phyloP scores from a whole-genome alignment of 1,140 invertebrate species.

The Drosophila grimshawi region DNA sequence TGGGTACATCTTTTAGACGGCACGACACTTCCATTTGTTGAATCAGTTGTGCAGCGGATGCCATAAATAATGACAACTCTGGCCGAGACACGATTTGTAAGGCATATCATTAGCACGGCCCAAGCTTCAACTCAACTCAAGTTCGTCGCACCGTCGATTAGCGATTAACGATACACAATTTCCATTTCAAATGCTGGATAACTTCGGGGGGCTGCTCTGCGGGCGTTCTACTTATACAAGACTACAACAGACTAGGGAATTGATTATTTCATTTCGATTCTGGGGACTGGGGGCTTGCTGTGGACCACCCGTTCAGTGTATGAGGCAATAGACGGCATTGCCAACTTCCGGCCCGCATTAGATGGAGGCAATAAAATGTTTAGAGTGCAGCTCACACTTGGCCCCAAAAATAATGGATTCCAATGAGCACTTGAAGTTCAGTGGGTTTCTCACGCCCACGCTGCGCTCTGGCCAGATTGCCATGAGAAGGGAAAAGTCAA shows the following conservation, averaged over 20 bases:
- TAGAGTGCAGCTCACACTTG: conserved; percentile 3
- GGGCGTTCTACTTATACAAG: neutral
- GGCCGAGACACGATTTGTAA: conserved; percentile 9
- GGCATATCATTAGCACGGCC: conserved; percentile 31
- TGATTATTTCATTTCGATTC: conserved; percentile 39
- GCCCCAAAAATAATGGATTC: conserved; percentile 13
- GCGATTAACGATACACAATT: conserved; percentile 23
- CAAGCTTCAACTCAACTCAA: neutral
- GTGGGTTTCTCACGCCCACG: conserved; percentile 76
- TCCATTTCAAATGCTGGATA: conserved; percentile 6
- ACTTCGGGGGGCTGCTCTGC: conserved; percentile 60
- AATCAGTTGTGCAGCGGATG: conserved; percentile 36
- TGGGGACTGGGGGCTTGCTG: neutral
- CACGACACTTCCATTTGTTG: neutral
- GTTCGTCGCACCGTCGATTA: conserved; percentile 5
- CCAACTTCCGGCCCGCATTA: conserved; percentile 60
- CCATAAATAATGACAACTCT: conserved; percentile 34
- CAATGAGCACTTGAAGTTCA: conserved; percentile 60
- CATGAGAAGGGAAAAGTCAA: conserved; percentile 65
- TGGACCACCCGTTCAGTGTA: conserved; percentile 35
- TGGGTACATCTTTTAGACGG: neutral
- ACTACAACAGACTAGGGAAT: conserved; percentile 3
- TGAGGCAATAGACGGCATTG: conserved; percentile 25
- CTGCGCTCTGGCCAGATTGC: conserved; percentile 28
- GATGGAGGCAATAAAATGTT: conserved; percentile 35